These are phyloP conservation scores for Tor tambroides DNA, from an alignment of 2,113 vertebrate species.

Conservation along the genomic window DNA sequence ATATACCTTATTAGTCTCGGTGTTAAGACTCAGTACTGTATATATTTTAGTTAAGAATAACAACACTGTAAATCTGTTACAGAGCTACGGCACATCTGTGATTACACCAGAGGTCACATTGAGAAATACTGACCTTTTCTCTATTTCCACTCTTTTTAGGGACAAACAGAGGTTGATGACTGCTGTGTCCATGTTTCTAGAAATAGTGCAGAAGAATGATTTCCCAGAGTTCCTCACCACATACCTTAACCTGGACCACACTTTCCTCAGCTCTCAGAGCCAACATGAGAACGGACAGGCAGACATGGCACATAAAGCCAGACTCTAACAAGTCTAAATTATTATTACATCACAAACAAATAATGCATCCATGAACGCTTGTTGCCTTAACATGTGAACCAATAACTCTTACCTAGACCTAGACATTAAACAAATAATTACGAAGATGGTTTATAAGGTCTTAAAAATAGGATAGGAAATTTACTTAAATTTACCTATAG, in stretches of 20 bases:
- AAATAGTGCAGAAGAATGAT: conserved; percentile 72
- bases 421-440: no score
- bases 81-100: not conserved
- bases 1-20: no score
- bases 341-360: not conserved
- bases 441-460: no score
- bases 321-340: conserved; percentile 57
- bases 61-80: no score
- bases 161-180: conserved; percentile 60
- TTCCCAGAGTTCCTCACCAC: conserved; percentile 79
- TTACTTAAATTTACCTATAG: no score
- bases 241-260: conserved; percentile 76
- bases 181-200: conserved; percentile 69
- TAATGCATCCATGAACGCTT: not conserved
- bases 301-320: conserved; percentile 41
- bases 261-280: conserved; percentile 67
- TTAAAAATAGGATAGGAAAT: no score
- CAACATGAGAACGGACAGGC: not conserved
- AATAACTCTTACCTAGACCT: no score
- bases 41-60: no score
- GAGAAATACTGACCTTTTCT: not conserved
- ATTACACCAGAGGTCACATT: not conserved
- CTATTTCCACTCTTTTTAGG: conserved; percentile 59
- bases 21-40: no score
- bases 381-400: not conserved